These are phyloP conservation scores for Chrysolina haemoptera DNA, from an alignment of 2,888 invertebrate genomes.

Conservation along the genomic window DNA sequence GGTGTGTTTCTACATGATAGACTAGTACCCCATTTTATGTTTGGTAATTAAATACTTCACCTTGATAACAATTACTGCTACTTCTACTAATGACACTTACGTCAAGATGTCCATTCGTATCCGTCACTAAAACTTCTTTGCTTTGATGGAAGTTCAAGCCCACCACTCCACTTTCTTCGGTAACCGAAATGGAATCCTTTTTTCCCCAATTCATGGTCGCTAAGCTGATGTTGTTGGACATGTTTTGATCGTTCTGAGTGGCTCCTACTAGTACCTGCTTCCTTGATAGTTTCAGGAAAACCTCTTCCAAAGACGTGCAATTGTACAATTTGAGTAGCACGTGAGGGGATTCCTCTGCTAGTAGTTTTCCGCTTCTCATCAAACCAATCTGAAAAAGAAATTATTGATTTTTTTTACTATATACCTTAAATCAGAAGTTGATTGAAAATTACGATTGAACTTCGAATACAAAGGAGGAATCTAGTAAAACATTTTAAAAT, in stretches of 20 bases:
- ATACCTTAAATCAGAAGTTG: neutral
- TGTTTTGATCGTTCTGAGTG: slow-evolving; percentile 73
- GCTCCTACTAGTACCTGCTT: slow-evolving; percentile 78
- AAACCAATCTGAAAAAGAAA: slow-evolving; percentile 83
- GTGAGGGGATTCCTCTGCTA: slow-evolving; percentile 93
- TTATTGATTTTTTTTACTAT: neutral
- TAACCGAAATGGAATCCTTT: slow-evolving; percentile 87
- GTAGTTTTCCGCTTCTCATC: slow-evolving; percentile 91
- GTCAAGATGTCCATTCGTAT: slow-evolving; percentile 79
- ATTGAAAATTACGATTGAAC: neutral
- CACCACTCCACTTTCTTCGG: slow-evolving; percentile 89
- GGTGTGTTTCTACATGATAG: no score
- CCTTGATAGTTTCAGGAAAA: slow-evolving; percentile 90
- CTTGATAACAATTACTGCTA: no score
- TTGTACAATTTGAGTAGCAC: slow-evolving; percentile 87
- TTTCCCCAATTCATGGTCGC: slow-evolving; percentile 87
- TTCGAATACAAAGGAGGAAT: no score
- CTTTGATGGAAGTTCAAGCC: slow-evolving; percentile 93
- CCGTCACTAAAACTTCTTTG: slow-evolving; percentile 88
- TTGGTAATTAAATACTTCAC: no score
- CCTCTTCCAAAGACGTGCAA: slow-evolving; percentile 90
- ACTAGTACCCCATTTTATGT: no score
- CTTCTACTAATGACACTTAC: slow-evolving; percentile 67
- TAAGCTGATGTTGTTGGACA: slow-evolving; percentile 84
- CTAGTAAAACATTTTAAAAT: no score